phyloP scores from a whole-genome alignment of 1,140 invertebrate genomes.

The Conus ventricosus region DNA sequence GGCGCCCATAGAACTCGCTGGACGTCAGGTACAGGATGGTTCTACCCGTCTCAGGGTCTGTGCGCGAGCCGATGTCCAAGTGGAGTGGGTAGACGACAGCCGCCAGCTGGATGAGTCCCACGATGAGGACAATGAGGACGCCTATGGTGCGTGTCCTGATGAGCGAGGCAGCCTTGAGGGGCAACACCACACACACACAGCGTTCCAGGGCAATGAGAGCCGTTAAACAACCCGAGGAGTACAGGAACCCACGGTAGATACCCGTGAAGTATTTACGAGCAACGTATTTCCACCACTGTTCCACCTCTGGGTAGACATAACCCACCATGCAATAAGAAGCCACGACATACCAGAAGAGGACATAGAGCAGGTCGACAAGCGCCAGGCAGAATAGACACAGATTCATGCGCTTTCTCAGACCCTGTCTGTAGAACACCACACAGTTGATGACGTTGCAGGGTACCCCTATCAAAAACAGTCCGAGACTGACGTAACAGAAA shows the following conservation, averaged over 20 bases:
- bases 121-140: neutral
- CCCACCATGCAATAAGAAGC: neutral
- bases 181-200: constrained; percentile 15
- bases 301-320: neutral
- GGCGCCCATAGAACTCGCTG: neutral
- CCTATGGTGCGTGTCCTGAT: constrained; percentile 4
- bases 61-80: neutral
- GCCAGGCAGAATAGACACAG: constrained; percentile 28
- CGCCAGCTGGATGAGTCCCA: neutral
- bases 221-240: constrained; percentile 11
- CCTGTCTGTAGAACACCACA: neutral
- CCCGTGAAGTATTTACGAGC: constrained; percentile 21
- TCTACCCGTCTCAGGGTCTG: neutral
- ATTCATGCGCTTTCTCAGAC: constrained; percentile 17
- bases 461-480: neutral
- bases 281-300: constrained; percentile 16
- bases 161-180: neutral
- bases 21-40: neutral
- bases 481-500: neutral
- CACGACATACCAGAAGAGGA: neutral
- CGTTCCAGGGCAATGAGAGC: constrained; percentile 12
- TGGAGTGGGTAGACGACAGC: neutral
- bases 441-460: constrained; percentile 8
- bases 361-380: constrained; percentile 2
- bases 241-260: neutral